phyloP scores from a whole-genome alignment of 64 coral and sea anemone species.

The Hydrozoanthus tunicans region DNA sequence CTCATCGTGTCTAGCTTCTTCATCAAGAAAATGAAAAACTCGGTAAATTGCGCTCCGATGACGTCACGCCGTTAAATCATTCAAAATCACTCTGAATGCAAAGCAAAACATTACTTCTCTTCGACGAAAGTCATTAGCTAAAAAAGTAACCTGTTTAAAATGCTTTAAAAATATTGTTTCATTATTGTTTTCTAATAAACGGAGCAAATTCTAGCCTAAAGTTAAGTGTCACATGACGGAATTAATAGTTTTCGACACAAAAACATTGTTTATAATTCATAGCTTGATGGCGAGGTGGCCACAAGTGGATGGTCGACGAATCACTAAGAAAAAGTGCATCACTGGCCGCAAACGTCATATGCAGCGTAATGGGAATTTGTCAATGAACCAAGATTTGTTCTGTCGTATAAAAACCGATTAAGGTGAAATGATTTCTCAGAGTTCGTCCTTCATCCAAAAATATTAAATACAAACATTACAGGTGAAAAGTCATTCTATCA shows the following conservation, averaged over 20 bases:
- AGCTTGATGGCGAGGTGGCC: neutral
- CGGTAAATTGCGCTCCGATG: neutral
- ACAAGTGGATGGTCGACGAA: slow-evolving; percentile 39
- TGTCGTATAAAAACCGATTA: neutral
- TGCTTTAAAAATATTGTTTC: neutral
- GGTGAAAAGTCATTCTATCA: slow-evolving; percentile 10
- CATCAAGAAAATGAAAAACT: too few relatives aligned
- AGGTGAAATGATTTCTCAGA: neutral
- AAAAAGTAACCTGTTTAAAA: neutral
- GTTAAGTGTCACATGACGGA: slow-evolving; percentile 17
- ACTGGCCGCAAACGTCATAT: slow-evolving; percentile 14
- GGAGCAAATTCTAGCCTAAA: slow-evolving; percentile 9
- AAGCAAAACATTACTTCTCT: slow-evolving; percentile 14
- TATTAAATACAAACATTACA: neutral
- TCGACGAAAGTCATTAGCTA: slow-evolving; percentile 17
- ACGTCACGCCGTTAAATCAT: neutral
- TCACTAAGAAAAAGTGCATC: slow-evolving; percentile 34
- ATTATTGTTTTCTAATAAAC: slow-evolving; percentile 24
- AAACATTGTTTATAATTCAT: slow-evolving; percentile 53
- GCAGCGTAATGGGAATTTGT: slow-evolving; percentile 37
- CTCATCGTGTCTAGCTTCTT: too few relatives aligned
- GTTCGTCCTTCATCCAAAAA: neutral
- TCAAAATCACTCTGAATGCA: slow-evolving; percentile 5
- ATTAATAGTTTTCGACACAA: slow-evolving; percentile 34
- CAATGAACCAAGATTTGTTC: neutral